Percentiles rank a stretch among this genome's conserved stretches.
These are phyloP conservation scores for Syngnathus acus DNA, from an alignment of 2,797 vertebrate genomes.

Conservation along the genomic window DNA sequence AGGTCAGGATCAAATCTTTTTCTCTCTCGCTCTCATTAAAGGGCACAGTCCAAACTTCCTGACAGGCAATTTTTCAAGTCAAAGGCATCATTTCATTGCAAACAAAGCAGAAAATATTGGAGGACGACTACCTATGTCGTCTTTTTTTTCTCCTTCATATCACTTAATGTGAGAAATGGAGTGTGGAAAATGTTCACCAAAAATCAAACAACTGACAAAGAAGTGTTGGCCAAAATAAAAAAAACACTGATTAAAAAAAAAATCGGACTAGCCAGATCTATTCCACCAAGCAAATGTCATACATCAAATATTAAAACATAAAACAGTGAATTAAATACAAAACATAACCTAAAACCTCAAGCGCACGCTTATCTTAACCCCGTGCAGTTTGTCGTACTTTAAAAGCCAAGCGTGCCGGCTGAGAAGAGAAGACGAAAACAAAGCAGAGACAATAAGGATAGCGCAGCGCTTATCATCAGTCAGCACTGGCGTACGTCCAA, in stretches of 20 bases:
- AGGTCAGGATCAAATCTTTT: conserved; percentile 1
- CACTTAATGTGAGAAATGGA: too few species aligned
- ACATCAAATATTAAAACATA: too few species aligned
- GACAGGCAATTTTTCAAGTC: conserved; percentile 6
- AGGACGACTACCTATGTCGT: too few species aligned
- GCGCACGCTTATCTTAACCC: conserved; percentile 6
- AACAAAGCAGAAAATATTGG: neutral
- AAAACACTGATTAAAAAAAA: too few species aligned
- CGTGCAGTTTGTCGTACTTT: conserved; percentile 8
- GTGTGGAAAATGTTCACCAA: too few species aligned
- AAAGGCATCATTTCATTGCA: neutral
- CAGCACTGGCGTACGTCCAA: conserved; percentile 43
- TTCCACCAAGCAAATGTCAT: too few species aligned
- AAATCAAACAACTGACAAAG: too few species aligned
- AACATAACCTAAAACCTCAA: too few species aligned
- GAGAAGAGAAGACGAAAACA: conserved; percentile 15
- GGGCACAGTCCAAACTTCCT: conserved; percentile 8
- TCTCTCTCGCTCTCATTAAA: conserved; percentile 15
- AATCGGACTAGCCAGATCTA: too few species aligned
- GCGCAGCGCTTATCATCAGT: conserved; percentile 42
- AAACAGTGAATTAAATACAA: too few species aligned
- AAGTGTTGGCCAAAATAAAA: too few species aligned
- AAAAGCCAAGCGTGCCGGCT: conserved; percentile 10
- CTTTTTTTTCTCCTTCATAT: too few species aligned
- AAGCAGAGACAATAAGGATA: conserved; percentile 45